Evolutionary conservation across 2,113 vertebrate species (phyloP), one percentile per base, ranked within the genome.

Genomic region (Petrocephalus zakoni): DNA sequence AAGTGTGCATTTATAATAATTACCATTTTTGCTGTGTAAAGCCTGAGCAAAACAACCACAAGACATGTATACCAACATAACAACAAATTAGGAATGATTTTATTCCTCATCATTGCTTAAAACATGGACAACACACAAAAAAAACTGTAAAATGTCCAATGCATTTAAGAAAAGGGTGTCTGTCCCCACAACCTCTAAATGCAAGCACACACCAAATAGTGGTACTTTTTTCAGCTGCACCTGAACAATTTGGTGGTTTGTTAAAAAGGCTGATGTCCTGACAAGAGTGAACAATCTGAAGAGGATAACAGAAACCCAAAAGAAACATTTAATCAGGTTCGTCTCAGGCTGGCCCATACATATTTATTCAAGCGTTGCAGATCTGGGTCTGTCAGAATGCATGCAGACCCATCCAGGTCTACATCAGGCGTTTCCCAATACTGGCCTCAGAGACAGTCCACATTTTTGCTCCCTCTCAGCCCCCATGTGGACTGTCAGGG

Each of bases 91-190:
- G 51, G 51, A 55, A 55, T 53, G 29, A 2, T 53, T 85, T 85
- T 85, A 53, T 85, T 85, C 51, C 47, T 53, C 51, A 53, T 85
- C 46, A 84, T 15, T 83, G 84, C 10, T 29, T 55, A 85, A 85
- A 85, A 53, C 84, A 53, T 53, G 34, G 51, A 85, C 22, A 53
- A n/a, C 51, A 85, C 82, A 49, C 21, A 68, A 13, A 42, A 42
- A 75, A 75, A 85, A 85, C n/a, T 85, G 49, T 85, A 85, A 85
- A 83, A 83, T 22, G 2, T 15, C n/a, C 64, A 34, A 13, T 47
- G 42, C 42, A 42, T 68, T 68, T 68, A 82, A 42, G 9, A 46
- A 47, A 82, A n/a, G 9, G 9, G 5, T 37, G 34, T 37, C 25
- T 75, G 17, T 19, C 72, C 72, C 34, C 72, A 78, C 6, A 78